Evolutionary conservation across 2,888 invertebrate genomes (phyloP), one percentile per base, ranked within the genome.

Genomic region (Cephonodes hylas): DNA sequence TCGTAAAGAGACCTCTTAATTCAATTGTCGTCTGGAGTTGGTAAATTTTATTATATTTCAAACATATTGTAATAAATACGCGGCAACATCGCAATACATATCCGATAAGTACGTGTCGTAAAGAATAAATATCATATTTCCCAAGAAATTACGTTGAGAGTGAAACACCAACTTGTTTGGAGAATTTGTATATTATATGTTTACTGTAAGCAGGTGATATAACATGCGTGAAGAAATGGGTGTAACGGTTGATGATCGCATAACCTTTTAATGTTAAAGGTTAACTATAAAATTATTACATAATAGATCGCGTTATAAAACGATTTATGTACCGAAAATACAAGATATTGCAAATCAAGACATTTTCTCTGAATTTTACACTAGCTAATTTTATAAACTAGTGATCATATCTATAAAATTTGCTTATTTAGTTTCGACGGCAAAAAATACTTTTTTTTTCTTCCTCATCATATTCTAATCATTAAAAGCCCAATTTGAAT

Each of bases 241-340:
- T 25, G 1, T 63, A 63, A 48, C 58, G 53, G 63, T 34, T 63
- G 62, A 63, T 63, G 60, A 61, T 60, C 57, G 57, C 48, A 48
- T 68, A 65, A 66, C 67, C 66, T 69, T 66, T 69, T 59, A 57
- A 65, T 64, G 63, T 56, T 64, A 67, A 59, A 66, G 64, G 61
- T 68, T 58, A 67, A 68, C 65, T 63, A 65, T 57, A 64, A 64
- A 60, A 42, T n/a, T 44, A 59, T 67, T 69, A 60, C 68, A 61
- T 64, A 67, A 68, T 59, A 63, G 45, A 56, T 53, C 46, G 23
- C 34, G 46, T 25, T 38, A 25, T 60, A 63, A 62, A 57, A 46
- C 60, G 38, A 60, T 58, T 22, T 31, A 38, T n/a, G 46, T 25
- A 42, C 42, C 5, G 4, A 27, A 27, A 31, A 15, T 3, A 3